A percentile compares a stretch with the other conserved stretches of the same genome.
Conservation (phyloP, 1,140 invertebrate species). For the Zaprionus ornatus region DNA sequence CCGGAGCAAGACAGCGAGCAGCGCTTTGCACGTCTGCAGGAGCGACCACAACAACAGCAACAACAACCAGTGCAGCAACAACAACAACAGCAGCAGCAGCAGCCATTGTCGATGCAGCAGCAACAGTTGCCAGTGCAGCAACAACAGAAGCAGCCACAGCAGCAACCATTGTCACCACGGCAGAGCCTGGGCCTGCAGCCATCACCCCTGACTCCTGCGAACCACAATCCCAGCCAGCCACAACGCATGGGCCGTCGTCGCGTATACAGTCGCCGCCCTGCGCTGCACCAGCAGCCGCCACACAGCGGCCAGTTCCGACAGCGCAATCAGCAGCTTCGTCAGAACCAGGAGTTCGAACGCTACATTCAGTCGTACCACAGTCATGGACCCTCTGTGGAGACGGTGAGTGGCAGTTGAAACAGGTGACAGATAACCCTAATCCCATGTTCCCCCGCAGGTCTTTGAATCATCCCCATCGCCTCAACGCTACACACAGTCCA, state of each 20-base stretch:
- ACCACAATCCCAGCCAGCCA: constrained; percentile 10
- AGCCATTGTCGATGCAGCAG: constrained; percentile 6
- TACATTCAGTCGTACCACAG: constrained; percentile 80
- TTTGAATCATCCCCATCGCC: constrained; percentile 72
- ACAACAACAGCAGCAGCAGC: constrained; percentile 21
- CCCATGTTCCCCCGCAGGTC: constrained; percentile 33
- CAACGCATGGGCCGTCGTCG: constrained; percentile 54
- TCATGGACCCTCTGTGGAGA: constrained; percentile 77
- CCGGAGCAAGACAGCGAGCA: constrained; percentile 34
- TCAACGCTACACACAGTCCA: constrained; percentile 64
- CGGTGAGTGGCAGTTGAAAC: constrained; percentile 54
- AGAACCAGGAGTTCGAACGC: constrained; percentile 80
- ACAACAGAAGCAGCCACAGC: constrained; percentile 37
- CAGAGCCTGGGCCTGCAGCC: constrained; percentile 65
- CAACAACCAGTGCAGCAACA: not conserved
- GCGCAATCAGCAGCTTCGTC: constrained; percentile 67
- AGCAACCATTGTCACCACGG: constrained; percentile 40
- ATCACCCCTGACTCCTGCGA: not conserved
- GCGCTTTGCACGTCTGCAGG: constrained; percentile 58
- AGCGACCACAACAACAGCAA: constrained; percentile 33
- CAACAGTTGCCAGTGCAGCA: constrained; percentile 16
- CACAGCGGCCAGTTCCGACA: constrained; percentile 71
- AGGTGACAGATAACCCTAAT: not conserved
- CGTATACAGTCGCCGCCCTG: constrained; percentile 52
- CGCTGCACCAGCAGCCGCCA: constrained; percentile 57